Base-by-base conservation (phyloP, 2,888 invertebrate genomes). In the Odontocerum albicorne region DNA sequence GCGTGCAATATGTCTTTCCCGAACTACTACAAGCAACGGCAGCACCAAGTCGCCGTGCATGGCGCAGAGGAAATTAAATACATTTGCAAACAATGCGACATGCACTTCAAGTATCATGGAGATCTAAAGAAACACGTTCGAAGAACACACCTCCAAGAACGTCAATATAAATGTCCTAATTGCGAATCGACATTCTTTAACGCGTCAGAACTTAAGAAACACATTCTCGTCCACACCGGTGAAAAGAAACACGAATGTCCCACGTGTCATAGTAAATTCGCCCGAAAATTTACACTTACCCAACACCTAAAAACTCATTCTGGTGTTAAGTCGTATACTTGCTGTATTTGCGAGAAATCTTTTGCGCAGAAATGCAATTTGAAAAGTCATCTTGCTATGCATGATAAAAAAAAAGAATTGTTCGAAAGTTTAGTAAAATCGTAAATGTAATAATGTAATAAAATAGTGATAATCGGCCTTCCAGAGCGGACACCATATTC, bases 221-320 rank as follows among this genome's bases (percentile, higher is more conserved):
- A 57, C 52, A 43, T 43, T 38, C 31, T 52, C 36, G 40, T 33
- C 2, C 57, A 57, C 22, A 39, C 57, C 3, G 52, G 57, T 7
- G 57, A 47, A 4, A 35, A 44, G 4, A 38, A 27, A 6, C 40
- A 22, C 17, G 45, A 33, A 2, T 57, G 57, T 10, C 6, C 8
- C 17, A 39, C 49, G 16, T 57, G 57, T 33, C 39, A 38, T 7
- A 57, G 52, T 20, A 40, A 35, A 1, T 57, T 38, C 33, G 43
- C 27, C 2, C 42, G 52, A 4, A 49, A 43, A 12, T 38, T 39
- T 49, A 57, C 57, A 4, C 57, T 57, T n/a, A 47, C 31, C 10
- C 49, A 46, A 12, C 57, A 57, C 12, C 15, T 52, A 21, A 57
- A 57, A 7, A 38, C 15, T 38, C 3, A 17, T 27, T 27, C 10